Base-by-base conservation (phyloP, 2,888 invertebrate species). In the Andrena hattorfiana region DNA sequence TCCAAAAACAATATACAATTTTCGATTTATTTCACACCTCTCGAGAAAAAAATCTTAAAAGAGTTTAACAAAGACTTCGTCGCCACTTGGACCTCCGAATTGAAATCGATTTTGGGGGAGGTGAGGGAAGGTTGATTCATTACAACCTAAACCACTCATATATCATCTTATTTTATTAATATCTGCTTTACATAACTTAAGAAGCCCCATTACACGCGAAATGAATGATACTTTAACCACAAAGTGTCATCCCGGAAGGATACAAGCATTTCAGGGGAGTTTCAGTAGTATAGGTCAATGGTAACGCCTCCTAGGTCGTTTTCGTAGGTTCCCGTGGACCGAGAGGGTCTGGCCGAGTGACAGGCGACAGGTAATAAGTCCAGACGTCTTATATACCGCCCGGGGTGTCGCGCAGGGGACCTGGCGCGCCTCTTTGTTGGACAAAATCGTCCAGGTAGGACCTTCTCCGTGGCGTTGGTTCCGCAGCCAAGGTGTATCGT, bases 401-500 rank as follows among this genome's bases (percentile, higher is more conserved):
- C 80, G 73, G 84, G 80, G 84, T 76, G 74, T 74, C 66, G 77
- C 82, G 76, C 86, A 76, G 49, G 81, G 60, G 56, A 67, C 80
- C 72, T 68, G 82, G 78, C 83, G 79, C 76, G 85, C 90, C 89
- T 88, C 91, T 90, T 90, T 90, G 89, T 90, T 85, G 77, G 90
- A 89, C 86, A 85, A 91, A 91, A 89, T 89, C 86, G 87, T 84
- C 84, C 83, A 82, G 85, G 85, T 89, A 86, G 86, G 85, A 87
- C 88, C 86, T 89, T 85, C 88, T 83, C 83, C 77, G 77, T 80
- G 79, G 84, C 74, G 84, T 82, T 87, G 42, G 83, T 76, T 73
- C 70, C 83, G 70, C 76, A 78, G 89, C 84, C 89, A 92, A 93
- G 92, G 93, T 93, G 92, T 93, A 92, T 90, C 92, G 92, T 93